A percentile compares a stretch with the other conserved stretches of the same genome.
Evolutionary conservation across 2,113 vertebrate species (phyloP).

Genomic region (Prinia subflava): DNA sequence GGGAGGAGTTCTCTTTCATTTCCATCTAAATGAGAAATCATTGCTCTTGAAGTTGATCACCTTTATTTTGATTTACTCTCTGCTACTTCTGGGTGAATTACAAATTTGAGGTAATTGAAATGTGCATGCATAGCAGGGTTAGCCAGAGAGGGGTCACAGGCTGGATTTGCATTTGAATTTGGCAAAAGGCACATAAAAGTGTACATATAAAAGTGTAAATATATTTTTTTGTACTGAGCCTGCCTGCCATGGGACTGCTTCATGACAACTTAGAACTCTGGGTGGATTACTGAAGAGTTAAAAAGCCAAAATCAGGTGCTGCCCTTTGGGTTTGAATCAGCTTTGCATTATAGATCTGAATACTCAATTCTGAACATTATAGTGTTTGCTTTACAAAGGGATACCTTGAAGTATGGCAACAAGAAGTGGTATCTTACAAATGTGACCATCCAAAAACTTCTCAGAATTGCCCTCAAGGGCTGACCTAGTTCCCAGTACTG

Average conservation of each 20-base stretch:
- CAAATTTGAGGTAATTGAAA: not conserved
- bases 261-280: not conserved
- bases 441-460: slow-evolving; percentile 47
- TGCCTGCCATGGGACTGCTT: not conserved
- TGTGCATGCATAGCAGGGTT: not conserved
- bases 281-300: not conserved
- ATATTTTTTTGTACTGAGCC: not conserved
- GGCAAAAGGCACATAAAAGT: not conserved
- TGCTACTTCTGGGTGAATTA: not conserved
- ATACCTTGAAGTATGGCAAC: not conserved
- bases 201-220: not conserved
- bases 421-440: slow-evolving; percentile 39
- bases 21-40: slow-evolving; percentile 26
- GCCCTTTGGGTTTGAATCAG: slow-evolving; percentile 40
- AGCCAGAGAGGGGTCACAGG: slow-evolving; percentile 1
- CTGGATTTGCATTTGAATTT: slow-evolving; percentile 40
- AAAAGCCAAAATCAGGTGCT: not conserved
- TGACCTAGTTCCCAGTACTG: slow-evolving; percentile 37
- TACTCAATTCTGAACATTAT: slow-evolving; percentile 40
- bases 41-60: slow-evolving; percentile 39
- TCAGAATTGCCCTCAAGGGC: slow-evolving; percentile 55
- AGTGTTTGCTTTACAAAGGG: not conserved
- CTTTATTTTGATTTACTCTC: slow-evolving; percentile 32
- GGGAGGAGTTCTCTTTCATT: slow-evolving; percentile 31
- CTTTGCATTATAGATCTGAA: slow-evolving; percentile 33